Percentiles rank a stretch among this genome's conserved stretches.
These are phyloP conservation scores for Halcyon senegalensis DNA, from an alignment of 2,113 vertebrate species.

Conservation along the genomic window DNA sequence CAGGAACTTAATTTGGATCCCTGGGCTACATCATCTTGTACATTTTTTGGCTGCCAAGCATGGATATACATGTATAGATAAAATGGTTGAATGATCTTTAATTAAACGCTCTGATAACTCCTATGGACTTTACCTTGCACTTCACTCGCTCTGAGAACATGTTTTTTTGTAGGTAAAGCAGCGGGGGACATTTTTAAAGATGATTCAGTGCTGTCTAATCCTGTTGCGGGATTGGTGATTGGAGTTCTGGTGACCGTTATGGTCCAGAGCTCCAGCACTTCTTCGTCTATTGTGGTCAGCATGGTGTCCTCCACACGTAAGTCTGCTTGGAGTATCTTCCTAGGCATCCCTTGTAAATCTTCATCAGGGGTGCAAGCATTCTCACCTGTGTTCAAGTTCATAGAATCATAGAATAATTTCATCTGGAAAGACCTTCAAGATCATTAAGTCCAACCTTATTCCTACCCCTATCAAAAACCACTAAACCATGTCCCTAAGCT, in stretches of 20 bases:
- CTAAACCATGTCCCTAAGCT: no score
- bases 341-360: not conserved
- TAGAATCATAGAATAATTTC: no score
- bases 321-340: slow-evolving; percentile 34
- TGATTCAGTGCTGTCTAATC: slow-evolving; percentile 89
- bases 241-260: slow-evolving; percentile 94
- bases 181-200: slow-evolving; percentile 96
- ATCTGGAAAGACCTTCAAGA: no score
- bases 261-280: slow-evolving; percentile 97
- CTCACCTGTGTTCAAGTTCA: not conserved
- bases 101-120: not conserved
- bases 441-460: no score
- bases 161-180: slow-evolving; percentile 82
- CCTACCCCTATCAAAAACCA: no score
- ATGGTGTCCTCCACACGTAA: slow-evolving; percentile 95
- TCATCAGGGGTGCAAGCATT: not conserved
- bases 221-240: slow-evolving; percentile 91
- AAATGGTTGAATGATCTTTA: not conserved
- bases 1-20: not conserved
- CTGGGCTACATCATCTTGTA: not conserved
- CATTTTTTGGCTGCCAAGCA: not conserved
- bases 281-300: slow-evolving; percentile 95
- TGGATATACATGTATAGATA: not conserved
- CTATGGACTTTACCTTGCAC: not conserved
- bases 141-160: not conserved